These are phyloP conservation scores for Neodiprion pinetum DNA, from an alignment of 1,140 invertebrate species.

Conservation along the genomic window DNA sequence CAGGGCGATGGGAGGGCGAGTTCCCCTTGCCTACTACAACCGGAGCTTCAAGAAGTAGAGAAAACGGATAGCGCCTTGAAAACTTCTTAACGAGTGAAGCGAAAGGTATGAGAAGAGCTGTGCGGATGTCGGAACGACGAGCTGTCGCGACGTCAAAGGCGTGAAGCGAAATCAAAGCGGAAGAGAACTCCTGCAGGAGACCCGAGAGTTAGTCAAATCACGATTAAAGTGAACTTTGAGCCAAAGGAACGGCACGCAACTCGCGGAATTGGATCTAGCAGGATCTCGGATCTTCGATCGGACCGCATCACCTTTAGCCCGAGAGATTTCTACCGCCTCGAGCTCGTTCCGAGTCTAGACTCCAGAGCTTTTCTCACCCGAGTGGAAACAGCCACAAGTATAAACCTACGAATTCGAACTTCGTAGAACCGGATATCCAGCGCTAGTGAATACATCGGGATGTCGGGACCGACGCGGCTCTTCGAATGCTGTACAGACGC, in stretches of 20 bases:
- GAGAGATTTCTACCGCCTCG: neutral
- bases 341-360: neutral
- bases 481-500: neutral
- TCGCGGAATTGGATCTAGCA: neutral
- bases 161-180: conserved; percentile 1
- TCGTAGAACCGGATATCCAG: neutral
- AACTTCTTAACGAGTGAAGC: conserved; percentile 4
- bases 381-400: neutral
- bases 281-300: neutral
- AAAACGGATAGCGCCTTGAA: neutral
- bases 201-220: neutral
- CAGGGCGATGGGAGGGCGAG: neutral
- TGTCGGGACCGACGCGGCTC: neutral
- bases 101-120: neutral
- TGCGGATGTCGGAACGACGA: neutral
- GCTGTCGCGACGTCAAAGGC: neutral
- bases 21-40: neutral
- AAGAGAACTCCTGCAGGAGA: neutral
- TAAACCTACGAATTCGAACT: neutral
- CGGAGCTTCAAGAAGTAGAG: neutral
- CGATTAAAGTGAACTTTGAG: conserved; percentile 2
- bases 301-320: neutral
- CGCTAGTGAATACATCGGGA: neutral
- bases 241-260: neutral
- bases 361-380: no score